Conservation (phyloP, 2,888 invertebrate genomes). For the Idaea dimidiata region DNA sequence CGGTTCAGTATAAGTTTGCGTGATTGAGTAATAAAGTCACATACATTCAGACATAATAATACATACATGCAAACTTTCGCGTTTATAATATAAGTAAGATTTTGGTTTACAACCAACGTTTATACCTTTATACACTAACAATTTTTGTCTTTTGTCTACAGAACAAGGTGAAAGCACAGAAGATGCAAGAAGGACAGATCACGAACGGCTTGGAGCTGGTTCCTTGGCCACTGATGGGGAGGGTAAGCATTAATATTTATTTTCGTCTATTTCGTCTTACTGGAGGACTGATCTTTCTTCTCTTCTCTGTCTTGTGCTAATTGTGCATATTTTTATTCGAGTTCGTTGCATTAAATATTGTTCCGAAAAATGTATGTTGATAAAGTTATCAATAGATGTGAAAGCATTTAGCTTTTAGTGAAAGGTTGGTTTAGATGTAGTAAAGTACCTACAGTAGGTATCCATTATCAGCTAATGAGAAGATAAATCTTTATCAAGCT, state of each 20-base stretch:
- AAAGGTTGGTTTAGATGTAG: no score
- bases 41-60: no score
- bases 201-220: slow-evolving; percentile 84
- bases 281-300: no score
- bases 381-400: no score
- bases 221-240: slow-evolving; percentile 92
- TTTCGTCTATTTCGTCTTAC: neutral
- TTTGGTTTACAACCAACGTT: neutral
- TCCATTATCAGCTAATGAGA: slow-evolving; percentile 9
- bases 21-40: no score
- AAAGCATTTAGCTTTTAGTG: no score
- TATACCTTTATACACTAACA: slow-evolving; percentile 18
- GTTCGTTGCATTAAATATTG: no score
- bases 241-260: slow-evolving; percentile 79
- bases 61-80: no score
- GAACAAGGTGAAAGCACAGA: slow-evolving; percentile 83
- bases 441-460: neutral
- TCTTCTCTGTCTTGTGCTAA: no score
- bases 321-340: no score
- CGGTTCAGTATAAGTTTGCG: no score
- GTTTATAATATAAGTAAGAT: neutral
- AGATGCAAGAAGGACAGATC: slow-evolving; percentile 83
- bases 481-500: slow-evolving; percentile 14
- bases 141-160: slow-evolving; percentile 43
- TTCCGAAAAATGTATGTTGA: no score